phyloP scores from a whole-genome alignment of 2,797 vertebrate genomes.

The Muscicapa comitata region DNA sequence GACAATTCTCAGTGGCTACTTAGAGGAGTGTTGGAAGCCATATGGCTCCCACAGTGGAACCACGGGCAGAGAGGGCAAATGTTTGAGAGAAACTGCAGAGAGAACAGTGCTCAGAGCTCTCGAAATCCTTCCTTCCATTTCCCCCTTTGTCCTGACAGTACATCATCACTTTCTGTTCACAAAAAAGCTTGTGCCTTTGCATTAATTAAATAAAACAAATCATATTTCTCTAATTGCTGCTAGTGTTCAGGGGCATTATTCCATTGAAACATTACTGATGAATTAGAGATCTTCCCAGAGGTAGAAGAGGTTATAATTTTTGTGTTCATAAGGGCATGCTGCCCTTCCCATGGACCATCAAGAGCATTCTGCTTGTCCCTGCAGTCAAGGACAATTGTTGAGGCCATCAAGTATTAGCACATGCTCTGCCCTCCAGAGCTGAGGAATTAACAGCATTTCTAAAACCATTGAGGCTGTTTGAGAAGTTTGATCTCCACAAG shows the following conservation, averaged over 20 bases:
- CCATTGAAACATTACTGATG: background rate
- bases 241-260: background rate
- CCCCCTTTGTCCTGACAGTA: background rate
- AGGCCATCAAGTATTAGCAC: background rate
- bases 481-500: background rate
- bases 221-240: background rate
- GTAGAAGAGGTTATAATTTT: background rate
- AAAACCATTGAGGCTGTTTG: background rate
- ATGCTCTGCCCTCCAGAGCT: background rate
- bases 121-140: background rate
- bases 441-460: background rate
- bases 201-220: background rate
- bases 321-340: background rate
- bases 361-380: background rate
- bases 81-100: conserved; percentile 33
- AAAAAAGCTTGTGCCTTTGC: background rate
- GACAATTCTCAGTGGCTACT: conserved; percentile 65
- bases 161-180: background rate
- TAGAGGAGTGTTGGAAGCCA: conserved; percentile 50
- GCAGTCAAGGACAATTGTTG: background rate
- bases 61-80: conserved; percentile 57
- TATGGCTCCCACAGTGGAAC: conserved; percentile 59
- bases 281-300: background rate
- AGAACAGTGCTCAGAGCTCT: background rate
- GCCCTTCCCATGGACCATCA: background rate